Conservation (phyloP, 2,113 vertebrate genomes). For the Macrotus californicus region DNA sequence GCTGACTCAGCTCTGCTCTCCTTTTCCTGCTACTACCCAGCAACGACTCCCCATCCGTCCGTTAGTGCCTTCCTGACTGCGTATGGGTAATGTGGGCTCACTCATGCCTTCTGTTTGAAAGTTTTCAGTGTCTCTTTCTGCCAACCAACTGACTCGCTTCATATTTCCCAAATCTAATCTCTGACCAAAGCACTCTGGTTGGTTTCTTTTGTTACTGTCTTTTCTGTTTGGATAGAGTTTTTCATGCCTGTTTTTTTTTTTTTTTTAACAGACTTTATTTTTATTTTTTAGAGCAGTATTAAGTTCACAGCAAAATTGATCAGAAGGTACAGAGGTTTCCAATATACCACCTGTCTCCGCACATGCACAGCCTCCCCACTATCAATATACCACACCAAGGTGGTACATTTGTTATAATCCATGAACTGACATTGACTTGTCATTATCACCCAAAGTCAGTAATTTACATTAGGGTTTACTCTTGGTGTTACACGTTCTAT, state of each 20-base stretch:
- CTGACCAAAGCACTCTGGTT: not conserved
- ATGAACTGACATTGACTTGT: not conserved
- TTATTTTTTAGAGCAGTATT: not conserved
- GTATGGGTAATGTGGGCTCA: not conserved
- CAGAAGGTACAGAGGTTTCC: not conserved
- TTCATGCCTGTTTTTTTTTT: not conserved
- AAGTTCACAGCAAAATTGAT: not conserved
- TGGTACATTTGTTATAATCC: not conserved
- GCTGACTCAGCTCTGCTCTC: not conserved
- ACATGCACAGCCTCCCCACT: not conserved
- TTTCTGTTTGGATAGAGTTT: not conserved
- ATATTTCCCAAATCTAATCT: not conserved
- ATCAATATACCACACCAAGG: not conserved
- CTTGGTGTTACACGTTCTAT: not conserved
- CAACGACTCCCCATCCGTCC: rapidly evolving
- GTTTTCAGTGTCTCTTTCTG: not conserved
- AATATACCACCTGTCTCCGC: not conserved
- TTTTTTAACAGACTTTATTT: not conserved
- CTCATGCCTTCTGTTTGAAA: not conserved
- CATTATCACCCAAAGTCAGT: not conserved
- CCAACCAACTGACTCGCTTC: not conserved
- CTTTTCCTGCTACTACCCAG: not conserved
- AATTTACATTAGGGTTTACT: not conserved
- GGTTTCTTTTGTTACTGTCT: not conserved
- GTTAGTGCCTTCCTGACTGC: not conserved